Evolutionary conservation across 1,140 invertebrate species (phyloP).

Genomic region (Pseudachorutes palmiensis): DNA sequence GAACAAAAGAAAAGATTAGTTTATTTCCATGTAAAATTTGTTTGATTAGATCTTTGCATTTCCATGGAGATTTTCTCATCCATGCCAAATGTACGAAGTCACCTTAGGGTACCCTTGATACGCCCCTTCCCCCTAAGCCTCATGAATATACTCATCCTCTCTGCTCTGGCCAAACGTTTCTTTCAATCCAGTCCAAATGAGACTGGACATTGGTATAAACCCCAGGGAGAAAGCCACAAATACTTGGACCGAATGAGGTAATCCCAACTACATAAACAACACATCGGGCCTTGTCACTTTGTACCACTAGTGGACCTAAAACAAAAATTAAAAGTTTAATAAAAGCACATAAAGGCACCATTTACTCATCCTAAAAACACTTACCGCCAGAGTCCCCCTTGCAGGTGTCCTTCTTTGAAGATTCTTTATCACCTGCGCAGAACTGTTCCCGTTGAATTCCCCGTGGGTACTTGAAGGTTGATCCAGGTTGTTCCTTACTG

Average conservation of each 20-base stretch:
- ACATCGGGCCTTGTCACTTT: constrained; percentile 39
- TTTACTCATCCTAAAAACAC: not conserved
- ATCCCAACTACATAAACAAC: constrained; percentile 42
- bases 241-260: constrained; percentile 43
- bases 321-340: constrained; percentile 11
- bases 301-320: constrained; percentile 41
- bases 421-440: constrained; percentile 27
- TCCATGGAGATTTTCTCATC: no score
- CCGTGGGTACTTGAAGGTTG: constrained; percentile 13
- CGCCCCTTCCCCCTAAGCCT: no score
- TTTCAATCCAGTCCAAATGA: constrained; percentile 60
- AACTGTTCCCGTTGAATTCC: constrained; percentile 24
- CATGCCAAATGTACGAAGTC: no score
- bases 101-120: no score
- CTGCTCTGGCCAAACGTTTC: constrained; percentile 23
- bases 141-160: no score
- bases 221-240: constrained; percentile 44
- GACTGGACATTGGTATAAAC: constrained; percentile 59
- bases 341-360: no score
- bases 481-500: constrained; percentile 38
- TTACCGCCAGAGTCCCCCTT: not conserved
- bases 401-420: constrained; percentile 26
- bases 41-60: no score
- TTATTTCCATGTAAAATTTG: no score
- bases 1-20: no score